phyloP scores from a whole-genome alignment of 2,888 invertebrate genomes.

The Stenolophus ochropezus region DNA sequence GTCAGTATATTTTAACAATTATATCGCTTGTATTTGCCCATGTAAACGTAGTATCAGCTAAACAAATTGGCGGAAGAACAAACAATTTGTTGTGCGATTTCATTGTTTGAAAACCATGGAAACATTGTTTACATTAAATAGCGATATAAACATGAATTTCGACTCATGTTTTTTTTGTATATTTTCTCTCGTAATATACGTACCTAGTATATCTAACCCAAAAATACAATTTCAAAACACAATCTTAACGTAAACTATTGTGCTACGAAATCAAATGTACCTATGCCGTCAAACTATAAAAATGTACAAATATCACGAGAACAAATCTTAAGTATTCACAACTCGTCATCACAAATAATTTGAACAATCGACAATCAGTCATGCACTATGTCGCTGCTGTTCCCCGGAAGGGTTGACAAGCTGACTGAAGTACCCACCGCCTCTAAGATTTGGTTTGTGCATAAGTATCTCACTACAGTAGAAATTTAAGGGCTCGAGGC shows the following conservation, averaged over 20 bases:
- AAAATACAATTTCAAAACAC: constrained; percentile 45
- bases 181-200: constrained; percentile 20
- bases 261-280: constrained; percentile 26
- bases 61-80: too few relatives aligned
- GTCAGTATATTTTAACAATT: not conserved
- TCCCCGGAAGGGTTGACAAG: not conserved
- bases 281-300: constrained; percentile 41
- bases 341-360: constrained; percentile 50
- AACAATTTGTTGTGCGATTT: too few relatives aligned
- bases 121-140: not conserved
- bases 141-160: not conserved
- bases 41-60: too few relatives aligned
- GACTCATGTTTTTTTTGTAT: not conserved
- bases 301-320: constrained; percentile 34
- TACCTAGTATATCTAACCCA: constrained; percentile 38
- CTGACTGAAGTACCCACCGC: not conserved
- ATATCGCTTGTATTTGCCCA: too few relatives aligned
- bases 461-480: too few relatives aligned
- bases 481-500: too few relatives aligned
- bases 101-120: too few relatives aligned
- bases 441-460: constrained; percentile 46
- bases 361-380: constrained; percentile 56
- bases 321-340: constrained; percentile 24
- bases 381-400: constrained; percentile 12
- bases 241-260: constrained; percentile 37